These are phyloP conservation scores for Danio aesculapii DNA, from an alignment of 2,797 vertebrate species.

Conservation along the genomic window DNA sequence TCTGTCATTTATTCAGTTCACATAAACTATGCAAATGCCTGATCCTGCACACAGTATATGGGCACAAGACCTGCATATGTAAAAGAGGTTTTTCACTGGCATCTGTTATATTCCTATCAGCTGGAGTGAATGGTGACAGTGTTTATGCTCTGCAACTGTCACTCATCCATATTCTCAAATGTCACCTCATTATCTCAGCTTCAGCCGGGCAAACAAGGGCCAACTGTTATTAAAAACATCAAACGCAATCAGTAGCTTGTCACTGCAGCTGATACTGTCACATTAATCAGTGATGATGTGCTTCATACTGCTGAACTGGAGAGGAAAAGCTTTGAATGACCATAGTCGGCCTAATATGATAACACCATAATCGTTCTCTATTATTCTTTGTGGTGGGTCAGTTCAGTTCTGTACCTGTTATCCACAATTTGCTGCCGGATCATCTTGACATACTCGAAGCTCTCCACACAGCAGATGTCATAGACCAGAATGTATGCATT, in stretches of 20 bases:
- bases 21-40: slow-evolving; percentile 24
- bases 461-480: slow-evolving; percentile 93
- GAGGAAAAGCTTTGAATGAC: background rate
- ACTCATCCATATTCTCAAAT: slow-evolving; percentile 43
- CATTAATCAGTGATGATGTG: slow-evolving; percentile 27
- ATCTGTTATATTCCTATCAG: slow-evolving; percentile 30
- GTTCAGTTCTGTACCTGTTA: slow-evolving; percentile 77
- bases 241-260: slow-evolving; percentile 32
- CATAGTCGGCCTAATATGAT: background rate
- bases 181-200: slow-evolving; percentile 45
- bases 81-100: slow-evolving; percentile 3
- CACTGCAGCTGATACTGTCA: background rate
- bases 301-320: background rate
- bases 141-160: slow-evolving; percentile 29
- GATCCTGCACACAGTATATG: background rate
- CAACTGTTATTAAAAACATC: slow-evolving; percentile 44
- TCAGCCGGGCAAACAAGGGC: slow-evolving; percentile 12
- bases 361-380: background rate
- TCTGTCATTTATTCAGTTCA: slow-evolving; percentile 23
- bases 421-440: slow-evolving; percentile 91
- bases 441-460: slow-evolving; percentile 92
- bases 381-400: background rate
- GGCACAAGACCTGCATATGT: slow-evolving; percentile 23
- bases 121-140: background rate
- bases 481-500: slow-evolving; percentile 92